These are phyloP conservation scores for Lacerta bilineata DNA, from an alignment of 2,797 vertebrate genomes.

Conservation along the genomic window DNA sequence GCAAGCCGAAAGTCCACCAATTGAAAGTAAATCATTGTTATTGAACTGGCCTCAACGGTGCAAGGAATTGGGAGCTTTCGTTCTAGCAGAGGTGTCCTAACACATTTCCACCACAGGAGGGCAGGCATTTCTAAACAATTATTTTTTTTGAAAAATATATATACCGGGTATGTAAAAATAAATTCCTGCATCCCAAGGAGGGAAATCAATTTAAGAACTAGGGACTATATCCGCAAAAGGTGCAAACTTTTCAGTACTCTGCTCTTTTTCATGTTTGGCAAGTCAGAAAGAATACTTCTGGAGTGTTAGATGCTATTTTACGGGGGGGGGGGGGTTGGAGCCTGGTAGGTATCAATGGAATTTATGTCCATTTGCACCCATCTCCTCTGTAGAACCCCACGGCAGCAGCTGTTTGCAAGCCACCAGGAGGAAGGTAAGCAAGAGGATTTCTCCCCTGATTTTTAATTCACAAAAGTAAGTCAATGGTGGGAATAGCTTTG, in stretches of 20 bases:
- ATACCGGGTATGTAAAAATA: background rate
- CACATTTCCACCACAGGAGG: slow-evolving; percentile 79
- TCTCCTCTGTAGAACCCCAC: background rate
- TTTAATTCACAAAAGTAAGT: background rate
- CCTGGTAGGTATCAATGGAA: slow-evolving; percentile 1
- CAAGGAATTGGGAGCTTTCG: too few species aligned
- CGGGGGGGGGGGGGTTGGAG: background rate
- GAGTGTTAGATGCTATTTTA: background rate
- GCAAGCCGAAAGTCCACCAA: background rate
- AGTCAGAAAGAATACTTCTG: slow-evolving; percentile 36
- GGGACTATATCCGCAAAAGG: slow-evolving; percentile 3
- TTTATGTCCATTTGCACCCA: background rate
- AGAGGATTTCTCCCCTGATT: background rate
- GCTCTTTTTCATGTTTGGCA: slow-evolving; percentile 9
- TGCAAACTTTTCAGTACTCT: background rate
- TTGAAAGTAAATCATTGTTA: background rate
- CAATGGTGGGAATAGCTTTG: background rate
- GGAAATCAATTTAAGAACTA: background rate
- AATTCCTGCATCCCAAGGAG: background rate
- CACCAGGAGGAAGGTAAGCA: background rate
- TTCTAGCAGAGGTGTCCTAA: slow-evolving; percentile 30
- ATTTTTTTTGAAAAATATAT: too few species aligned
- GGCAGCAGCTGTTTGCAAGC: background rate
- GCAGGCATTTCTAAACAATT: slow-evolving; percentile 78
- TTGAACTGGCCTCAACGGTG: too few species aligned